Evolutionary conservation across 2,888 invertebrate species (phyloP).

Genomic region (Nephrotoma appendiculata): DNA sequence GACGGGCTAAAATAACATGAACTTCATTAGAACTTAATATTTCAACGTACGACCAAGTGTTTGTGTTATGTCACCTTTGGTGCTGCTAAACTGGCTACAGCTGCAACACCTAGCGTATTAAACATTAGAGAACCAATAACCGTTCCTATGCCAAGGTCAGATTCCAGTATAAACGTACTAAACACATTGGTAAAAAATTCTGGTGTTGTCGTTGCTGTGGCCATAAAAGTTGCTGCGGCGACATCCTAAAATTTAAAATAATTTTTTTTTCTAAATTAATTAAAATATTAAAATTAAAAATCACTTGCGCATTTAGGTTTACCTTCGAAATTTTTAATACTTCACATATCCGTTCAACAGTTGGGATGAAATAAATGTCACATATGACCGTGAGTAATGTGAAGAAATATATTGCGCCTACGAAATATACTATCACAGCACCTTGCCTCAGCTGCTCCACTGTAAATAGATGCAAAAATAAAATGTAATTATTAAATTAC

Average conservation of each 20-base stretch:
- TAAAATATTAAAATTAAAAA: neutral
- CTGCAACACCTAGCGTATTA: constrained; percentile 61
- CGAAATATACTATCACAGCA: constrained; percentile 51
- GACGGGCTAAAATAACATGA: neutral
- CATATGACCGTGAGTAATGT: constrained; percentile 65
- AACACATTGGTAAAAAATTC: constrained; percentile 76
- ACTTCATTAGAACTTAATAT: neutral
- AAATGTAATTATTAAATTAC: neutral
- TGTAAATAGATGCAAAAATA: neutral
- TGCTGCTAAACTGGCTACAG: constrained; percentile 52
- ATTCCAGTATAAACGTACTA: constrained; percentile 63
- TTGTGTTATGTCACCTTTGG: constrained; percentile 36
- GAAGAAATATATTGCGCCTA: constrained; percentile 66
- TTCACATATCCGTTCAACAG: constrained; percentile 65
- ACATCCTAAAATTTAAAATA: constrained; percentile 42
- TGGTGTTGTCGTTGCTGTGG: constrained; percentile 73
- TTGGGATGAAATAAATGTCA: constrained; percentile 81
- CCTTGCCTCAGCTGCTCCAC: constrained; percentile 47
- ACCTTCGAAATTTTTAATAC: constrained; percentile 30
- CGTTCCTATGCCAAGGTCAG: constrained; percentile 62
- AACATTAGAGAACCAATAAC: constrained; percentile 59
- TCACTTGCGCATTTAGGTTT: neutral
- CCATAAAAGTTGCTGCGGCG: constrained; percentile 85
- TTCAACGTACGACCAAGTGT: neutral
- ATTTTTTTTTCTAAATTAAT: neutral